Evolutionary conservation across 2,797 vertebrate genomes (phyloP).

Genomic region (Orestias chungarensis): DNA sequence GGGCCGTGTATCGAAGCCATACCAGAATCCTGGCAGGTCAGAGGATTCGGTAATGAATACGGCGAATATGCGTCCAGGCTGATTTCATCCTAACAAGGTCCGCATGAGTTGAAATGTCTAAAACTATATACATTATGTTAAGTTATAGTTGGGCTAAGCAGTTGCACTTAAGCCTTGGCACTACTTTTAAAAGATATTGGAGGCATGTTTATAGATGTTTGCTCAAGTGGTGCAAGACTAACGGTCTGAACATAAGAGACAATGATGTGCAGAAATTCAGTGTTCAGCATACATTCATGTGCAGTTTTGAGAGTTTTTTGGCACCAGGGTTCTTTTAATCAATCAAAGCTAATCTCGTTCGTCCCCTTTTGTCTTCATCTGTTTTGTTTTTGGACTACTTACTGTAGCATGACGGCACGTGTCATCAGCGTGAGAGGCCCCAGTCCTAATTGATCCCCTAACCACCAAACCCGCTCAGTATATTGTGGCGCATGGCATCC

Average conservation of each 20-base stretch:
- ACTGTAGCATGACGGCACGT: slow-evolving; percentile 8
- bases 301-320: not conserved
- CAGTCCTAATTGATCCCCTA: slow-evolving; percentile 25
- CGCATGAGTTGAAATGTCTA: slow-evolving; percentile 50
- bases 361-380: slow-evolving; percentile 19
- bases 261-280: slow-evolving; percentile 13
- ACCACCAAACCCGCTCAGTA: slow-evolving; percentile 53
- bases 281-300: not conserved
- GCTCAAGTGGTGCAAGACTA: slow-evolving; percentile 22
- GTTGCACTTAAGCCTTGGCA: slow-evolving; percentile 56
- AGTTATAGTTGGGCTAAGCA: slow-evolving; percentile 47
- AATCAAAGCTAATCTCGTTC: slow-evolving; percentile 16
- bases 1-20: slow-evolving; percentile 90
- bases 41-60: slow-evolving; percentile 76
- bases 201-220: slow-evolving; percentile 24
- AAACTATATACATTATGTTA: slow-evolving; percentile 70
- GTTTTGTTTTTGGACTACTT: slow-evolving; percentile 31
- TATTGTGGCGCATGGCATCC: slow-evolving; percentile 37
- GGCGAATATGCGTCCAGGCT: slow-evolving; percentile 70
- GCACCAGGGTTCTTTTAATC: slow-evolving; percentile 8
- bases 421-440: slow-evolving; percentile 20
- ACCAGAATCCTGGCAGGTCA: slow-evolving; percentile 88
- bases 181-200: slow-evolving; percentile 23
- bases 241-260: slow-evolving; percentile 9
- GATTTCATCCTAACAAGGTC: slow-evolving; percentile 70